phyloP scores from a whole-genome alignment of 1,140 invertebrate genomes.

The Dufourea novaeangliae region DNA sequence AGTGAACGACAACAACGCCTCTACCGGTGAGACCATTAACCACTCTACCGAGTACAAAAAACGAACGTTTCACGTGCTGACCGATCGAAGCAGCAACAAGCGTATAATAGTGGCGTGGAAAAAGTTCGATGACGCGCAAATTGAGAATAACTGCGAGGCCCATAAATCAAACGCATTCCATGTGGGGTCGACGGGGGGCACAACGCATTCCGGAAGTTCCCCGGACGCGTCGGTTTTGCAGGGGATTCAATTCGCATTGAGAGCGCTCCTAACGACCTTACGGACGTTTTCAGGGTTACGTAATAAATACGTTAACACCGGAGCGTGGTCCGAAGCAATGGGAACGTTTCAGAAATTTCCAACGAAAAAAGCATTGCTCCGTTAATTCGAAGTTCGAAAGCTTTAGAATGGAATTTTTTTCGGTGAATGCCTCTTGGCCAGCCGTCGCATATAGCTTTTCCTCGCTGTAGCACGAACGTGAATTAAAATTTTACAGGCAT shows the following conservation, averaged over 20 bases:
- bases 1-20: neutral
- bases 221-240: neutral
- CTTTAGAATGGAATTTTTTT: neutral
- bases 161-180: conserved; percentile 15
- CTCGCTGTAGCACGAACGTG: too few species aligned
- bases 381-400: neutral
- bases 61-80: neutral
- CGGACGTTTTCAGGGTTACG: neutral
- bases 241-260: neutral
- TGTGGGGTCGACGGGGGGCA: neutral
- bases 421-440: too few species aligned
- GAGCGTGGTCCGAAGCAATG: neutral
- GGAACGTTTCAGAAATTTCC: neutral
- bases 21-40: neutral
- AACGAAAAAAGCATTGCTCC: neutral
- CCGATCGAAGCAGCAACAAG: neutral
- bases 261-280: neutral
- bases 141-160: neutral
- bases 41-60: neutral
- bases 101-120: neutral
- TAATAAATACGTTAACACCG: neutral
- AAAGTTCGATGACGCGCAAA: conserved; percentile 6
- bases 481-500: too few species aligned
- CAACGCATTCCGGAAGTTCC: neutral
- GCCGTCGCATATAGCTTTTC: too few species aligned